These are phyloP conservation scores for Thinocorus orbignyianus DNA, from an alignment of 2,113 vertebrate genomes.

Conservation along the genomic window DNA sequence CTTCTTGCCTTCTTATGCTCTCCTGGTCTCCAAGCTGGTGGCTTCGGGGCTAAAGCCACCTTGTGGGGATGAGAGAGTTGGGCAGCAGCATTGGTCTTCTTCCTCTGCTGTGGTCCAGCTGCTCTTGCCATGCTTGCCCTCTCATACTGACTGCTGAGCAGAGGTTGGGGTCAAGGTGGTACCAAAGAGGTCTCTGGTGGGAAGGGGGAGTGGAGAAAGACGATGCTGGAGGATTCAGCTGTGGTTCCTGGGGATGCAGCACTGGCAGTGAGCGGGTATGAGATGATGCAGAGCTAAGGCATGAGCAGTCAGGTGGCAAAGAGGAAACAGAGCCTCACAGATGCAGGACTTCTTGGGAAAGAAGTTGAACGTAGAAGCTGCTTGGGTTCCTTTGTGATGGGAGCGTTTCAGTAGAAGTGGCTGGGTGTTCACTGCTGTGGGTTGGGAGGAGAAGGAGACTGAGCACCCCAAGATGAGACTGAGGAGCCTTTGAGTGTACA, in stretches of 20 bases:
- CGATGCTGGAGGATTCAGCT: not conserved
- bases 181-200: not conserved
- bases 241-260: not conserved
- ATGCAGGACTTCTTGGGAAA: not conserved
- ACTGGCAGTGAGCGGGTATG: accelerated
- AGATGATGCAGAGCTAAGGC: not conserved
- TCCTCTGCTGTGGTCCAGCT: not conserved
- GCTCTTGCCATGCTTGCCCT: not conserved
- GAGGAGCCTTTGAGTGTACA: not conserved
- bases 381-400: not conserved
- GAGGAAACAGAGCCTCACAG: not conserved
- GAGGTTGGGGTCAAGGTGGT: not conserved
- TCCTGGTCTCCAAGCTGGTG: not conserved
- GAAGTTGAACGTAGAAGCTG: not conserved
- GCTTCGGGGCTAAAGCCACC: not conserved
- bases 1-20: not conserved
- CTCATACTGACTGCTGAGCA: accelerated
- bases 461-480: not conserved
- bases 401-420: not conserved
- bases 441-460: not conserved
- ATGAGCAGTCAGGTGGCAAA: accelerated
- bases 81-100: not conserved
- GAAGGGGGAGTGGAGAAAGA: not conserved
- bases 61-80: not conserved
- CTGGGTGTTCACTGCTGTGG: not conserved